Evolutionary conservation across 1,140 invertebrate species (phyloP).

Genomic region (Pseudomyrmex gracilis): DNA sequence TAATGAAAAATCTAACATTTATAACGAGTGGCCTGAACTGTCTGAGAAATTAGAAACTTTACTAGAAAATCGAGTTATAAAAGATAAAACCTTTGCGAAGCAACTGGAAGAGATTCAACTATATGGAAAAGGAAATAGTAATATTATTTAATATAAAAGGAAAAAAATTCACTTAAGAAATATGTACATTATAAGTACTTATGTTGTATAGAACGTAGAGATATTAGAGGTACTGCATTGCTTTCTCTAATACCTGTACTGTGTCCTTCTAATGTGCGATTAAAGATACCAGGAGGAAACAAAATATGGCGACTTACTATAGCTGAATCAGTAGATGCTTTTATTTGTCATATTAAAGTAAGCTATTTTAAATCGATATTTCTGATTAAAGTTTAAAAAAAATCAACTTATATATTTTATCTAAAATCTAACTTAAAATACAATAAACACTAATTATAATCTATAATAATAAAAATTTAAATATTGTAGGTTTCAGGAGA

Average conservation of each 20-base stretch:
- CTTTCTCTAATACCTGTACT: slow-evolving; percentile 6
- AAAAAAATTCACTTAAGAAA: no score
- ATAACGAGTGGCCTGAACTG: background rate
- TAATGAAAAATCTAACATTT: slow-evolving; percentile 20
- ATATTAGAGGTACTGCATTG: slow-evolving; percentile 18
- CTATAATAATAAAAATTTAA: background rate
- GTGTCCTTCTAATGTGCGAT: slow-evolving; percentile 7
- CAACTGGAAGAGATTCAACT: slow-evolving; percentile 7
- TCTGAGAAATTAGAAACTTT: slow-evolving; percentile 34
- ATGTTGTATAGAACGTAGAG: slow-evolving; percentile 5
- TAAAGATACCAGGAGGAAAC: slow-evolving; percentile 7
- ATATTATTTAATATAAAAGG: background rate
- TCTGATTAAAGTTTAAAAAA: background rate
- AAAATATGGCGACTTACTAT: slow-evolving; percentile 16
- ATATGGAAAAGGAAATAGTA: slow-evolving; percentile 7
- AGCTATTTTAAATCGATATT: slow-evolving; percentile 7
- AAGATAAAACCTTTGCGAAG: slow-evolving; percentile 24
- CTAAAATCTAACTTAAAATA: no score
- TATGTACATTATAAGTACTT: background rate
- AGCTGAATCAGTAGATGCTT: slow-evolving; percentile 18
- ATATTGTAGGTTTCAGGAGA: background rate
- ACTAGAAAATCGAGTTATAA: slow-evolving; percentile 5
- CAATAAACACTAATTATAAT: no score
- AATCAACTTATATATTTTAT: no score
- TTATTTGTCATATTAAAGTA: slow-evolving; percentile 32